Percentiles rank a stretch among this genome's conserved stretches.
Evolutionary conservation across 2,797 vertebrate genomes (phyloP).

Genomic region (Lutjanus campechanus): DNA sequence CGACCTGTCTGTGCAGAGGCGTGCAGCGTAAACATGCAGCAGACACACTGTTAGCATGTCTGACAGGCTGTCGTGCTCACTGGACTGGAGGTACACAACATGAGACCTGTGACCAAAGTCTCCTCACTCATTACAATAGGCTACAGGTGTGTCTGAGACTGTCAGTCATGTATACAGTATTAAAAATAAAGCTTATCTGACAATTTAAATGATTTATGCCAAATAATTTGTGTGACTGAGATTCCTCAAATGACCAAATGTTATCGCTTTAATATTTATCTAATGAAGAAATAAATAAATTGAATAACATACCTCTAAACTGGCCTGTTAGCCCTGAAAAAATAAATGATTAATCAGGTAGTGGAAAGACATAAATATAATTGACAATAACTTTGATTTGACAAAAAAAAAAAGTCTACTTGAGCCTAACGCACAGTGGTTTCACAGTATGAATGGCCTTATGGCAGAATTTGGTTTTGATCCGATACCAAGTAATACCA

Average conservation of each 20-base stretch:
- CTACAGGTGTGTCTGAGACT: slow-evolving; percentile 2
- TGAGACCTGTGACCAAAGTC: slow-evolving; percentile 36
- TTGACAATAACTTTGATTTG: neutral
- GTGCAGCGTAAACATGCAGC: slow-evolving; percentile 38
- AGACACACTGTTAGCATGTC: slow-evolving; percentile 32
- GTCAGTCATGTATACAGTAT: neutral
- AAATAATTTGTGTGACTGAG: neutral
- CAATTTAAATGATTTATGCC: neutral
- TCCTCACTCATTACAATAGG: slow-evolving; percentile 18
- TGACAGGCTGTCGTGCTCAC: slow-evolving; percentile 39
- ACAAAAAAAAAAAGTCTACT: too few species aligned
- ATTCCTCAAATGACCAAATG: neutral
- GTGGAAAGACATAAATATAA: neutral
- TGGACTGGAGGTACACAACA: slow-evolving; percentile 49
- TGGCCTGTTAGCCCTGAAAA: neutral
- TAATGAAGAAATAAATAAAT: neutral
- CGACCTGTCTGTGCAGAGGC: slow-evolving; percentile 47
- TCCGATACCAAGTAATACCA: too few species aligned
- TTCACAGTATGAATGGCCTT: too few species aligned
- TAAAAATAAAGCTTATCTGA: neutral
- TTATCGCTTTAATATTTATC: neutral
- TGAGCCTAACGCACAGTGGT: too few species aligned
- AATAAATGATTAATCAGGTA: neutral
- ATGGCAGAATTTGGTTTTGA: too few species aligned
- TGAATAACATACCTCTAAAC: neutral